phyloP scores from a whole-genome alignment of 2,113 vertebrate species.

The Tricholaema leucomelas region DNA sequence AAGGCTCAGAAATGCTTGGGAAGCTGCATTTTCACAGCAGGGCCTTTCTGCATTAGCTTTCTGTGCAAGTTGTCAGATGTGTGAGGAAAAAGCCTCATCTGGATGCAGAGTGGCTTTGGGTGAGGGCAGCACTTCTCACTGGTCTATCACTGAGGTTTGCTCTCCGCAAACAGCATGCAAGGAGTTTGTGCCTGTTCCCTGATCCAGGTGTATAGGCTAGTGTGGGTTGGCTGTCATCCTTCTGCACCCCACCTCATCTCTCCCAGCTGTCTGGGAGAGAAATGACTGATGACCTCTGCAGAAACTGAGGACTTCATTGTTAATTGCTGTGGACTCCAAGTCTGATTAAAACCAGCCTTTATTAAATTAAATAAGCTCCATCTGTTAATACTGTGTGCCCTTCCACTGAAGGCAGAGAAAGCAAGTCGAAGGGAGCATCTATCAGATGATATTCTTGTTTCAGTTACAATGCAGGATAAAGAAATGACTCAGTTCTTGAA shows the following conservation, averaged over 20 bases:
- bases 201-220: neutral
- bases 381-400: slow-evolving; percentile 29
- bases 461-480: neutral
- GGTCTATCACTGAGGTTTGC: neutral
- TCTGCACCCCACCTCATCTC: neutral
- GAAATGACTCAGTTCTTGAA: neutral
- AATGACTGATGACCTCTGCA: neutral
- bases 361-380: slow-evolving; percentile 52
- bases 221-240: neutral
- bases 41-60: neutral
- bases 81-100: neutral
- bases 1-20: neutral
- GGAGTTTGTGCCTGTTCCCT: neutral
- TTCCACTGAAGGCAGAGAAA: neutral
- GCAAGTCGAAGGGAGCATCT: neutral
- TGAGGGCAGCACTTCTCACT: neutral
- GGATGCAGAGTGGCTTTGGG: neutral
- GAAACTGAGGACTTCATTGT: neutral
- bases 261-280: neutral
- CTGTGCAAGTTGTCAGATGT: fast-evolving
- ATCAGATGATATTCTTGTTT: neutral
- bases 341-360: slow-evolving; percentile 39
- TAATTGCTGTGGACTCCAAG: slow-evolving; percentile 29
- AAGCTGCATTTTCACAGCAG: neutral
- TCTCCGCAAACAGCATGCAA: neutral